Percentiles rank a stretch among this genome's conserved stretches.
These are phyloP conservation scores for Pyrgus malvae DNA, from an alignment of 2,888 invertebrate genomes.

Conservation along the genomic window DNA sequence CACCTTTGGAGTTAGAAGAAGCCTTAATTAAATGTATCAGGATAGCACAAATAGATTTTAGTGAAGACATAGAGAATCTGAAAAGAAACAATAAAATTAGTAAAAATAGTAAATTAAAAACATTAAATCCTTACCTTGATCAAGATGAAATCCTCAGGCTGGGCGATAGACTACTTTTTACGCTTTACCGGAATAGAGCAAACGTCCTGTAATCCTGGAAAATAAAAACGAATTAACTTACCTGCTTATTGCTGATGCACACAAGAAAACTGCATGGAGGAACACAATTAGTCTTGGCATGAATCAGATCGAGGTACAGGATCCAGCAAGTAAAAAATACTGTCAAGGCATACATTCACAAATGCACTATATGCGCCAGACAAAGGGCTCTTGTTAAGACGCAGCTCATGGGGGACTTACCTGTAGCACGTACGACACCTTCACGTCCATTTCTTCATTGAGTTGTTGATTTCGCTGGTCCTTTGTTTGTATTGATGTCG, in stretches of 20 bases:
- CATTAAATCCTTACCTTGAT: slow-evolving; percentile 35
- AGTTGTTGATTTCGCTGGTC: slow-evolving; percentile 40
- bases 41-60: slow-evolving; percentile 15
- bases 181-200: slow-evolving; percentile 18
- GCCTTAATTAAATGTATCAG: background rate
- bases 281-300: slow-evolving; percentile 29
- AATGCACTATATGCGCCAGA: slow-evolving; percentile 36
- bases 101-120: no score
- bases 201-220: slow-evolving; percentile 34
- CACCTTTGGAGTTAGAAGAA: background rate
- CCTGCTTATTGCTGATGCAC: slow-evolving; percentile 35
- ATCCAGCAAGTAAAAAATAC: slow-evolving; percentile 33
- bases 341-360: slow-evolving; percentile 31
- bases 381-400: slow-evolving; percentile 28
- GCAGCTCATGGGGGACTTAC: slow-evolving; percentile 41
- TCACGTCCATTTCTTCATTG: slow-evolving; percentile 34
- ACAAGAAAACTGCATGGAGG: slow-evolving; percentile 34
- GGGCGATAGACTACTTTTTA: slow-evolving; percentile 33
- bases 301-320: slow-evolving; percentile 39
- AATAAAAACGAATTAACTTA: slow-evolving; percentile 31
- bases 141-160: slow-evolving; percentile 33
- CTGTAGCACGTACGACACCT: slow-evolving; percentile 33
- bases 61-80: slow-evolving; percentile 9
- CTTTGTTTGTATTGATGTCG: slow-evolving; percentile 31
- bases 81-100: background rate